These are phyloP conservation scores for Diorhabda carinulata DNA, from an alignment of 1,140 invertebrate species.

Conservation along the genomic window DNA sequence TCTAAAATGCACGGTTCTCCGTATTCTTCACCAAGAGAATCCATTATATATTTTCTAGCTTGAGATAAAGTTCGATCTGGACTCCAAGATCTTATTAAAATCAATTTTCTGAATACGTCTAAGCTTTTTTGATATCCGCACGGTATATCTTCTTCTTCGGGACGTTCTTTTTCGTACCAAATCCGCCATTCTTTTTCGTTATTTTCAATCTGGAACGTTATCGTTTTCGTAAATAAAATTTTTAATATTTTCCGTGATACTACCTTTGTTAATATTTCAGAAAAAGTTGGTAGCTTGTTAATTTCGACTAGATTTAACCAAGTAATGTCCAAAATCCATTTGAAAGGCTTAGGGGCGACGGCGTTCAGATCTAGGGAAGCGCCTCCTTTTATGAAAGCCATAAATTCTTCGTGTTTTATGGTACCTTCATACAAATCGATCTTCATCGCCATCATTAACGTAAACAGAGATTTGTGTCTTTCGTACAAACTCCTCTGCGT, in stretches of 20 bases:
- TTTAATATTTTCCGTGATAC: constrained; percentile 23
- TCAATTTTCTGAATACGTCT: constrained; percentile 84
- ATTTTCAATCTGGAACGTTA: constrained; percentile 64
- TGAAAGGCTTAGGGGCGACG: constrained; percentile 87
- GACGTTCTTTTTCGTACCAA: constrained; percentile 94
- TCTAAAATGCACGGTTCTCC: constrained; percentile 90
- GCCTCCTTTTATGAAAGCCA: constrained; percentile 94
- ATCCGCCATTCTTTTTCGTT: constrained; percentile 86
- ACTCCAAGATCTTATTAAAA: constrained; percentile 91
- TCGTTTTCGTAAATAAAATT: background rate
- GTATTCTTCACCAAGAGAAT: constrained; percentile 85
- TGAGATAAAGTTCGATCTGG: constrained; percentile 92
- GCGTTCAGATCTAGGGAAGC: constrained; percentile 92
- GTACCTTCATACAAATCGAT: constrained; percentile 81
- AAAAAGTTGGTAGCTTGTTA: constrained; percentile 80
- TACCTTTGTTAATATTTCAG: constrained; percentile 75
- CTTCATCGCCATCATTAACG: constrained; percentile 92
- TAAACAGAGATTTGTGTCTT: constrained; percentile 87
- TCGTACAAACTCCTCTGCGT: constrained; percentile 90
- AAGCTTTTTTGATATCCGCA: constrained; percentile 85
- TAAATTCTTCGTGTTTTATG: constrained; percentile 89
- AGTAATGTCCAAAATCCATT: constrained; percentile 93
- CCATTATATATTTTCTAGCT: constrained; percentile 83
- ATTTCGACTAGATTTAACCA: constrained; percentile 97
- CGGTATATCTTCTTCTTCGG: constrained; percentile 87